A percentile compares a stretch with the other conserved stretches of the same genome.
phyloP scores from a whole-genome alignment of 2,113 vertebrate species.

The Pica pica region DNA sequence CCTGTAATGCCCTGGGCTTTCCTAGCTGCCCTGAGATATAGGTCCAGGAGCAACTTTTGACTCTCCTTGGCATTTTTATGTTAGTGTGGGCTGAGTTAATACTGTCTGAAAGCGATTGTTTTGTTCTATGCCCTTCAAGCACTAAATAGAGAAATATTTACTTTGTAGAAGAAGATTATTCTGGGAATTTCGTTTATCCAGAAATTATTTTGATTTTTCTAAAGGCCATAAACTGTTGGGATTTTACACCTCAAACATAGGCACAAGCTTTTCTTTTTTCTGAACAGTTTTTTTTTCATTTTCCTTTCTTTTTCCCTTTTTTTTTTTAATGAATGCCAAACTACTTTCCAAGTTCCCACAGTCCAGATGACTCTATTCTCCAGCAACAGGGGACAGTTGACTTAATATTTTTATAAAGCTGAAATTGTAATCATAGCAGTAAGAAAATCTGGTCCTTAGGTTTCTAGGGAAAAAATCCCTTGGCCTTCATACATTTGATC shows the following conservation, averaged over 20 bases:
- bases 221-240: not conserved
- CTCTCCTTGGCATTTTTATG: not conserved
- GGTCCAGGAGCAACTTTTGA: not conserved
- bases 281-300: no score
- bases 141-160: not conserved
- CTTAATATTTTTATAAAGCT: not conserved
- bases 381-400: not conserved
- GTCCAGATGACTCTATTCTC: not conserved
- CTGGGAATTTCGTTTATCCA: not conserved
- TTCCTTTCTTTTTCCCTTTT: accelerated
- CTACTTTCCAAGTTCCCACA: not conserved
- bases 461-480: not conserved
- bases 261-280: not conserved
- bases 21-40: not conserved
- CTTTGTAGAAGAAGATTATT: not conserved
- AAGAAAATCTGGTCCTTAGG: not conserved
- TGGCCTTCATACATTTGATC: not conserved
- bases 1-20: not conserved
- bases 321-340: not conserved
- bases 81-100: not conserved
- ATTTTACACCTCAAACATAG: not conserved
- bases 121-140: not conserved
- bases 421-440: not conserved
- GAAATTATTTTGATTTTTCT: not conserved
- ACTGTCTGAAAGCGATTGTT: not conserved